Base-by-base conservation (phyloP, 2,113 vertebrate genomes). In the Pangasianodon hypophthalmus region DNA sequence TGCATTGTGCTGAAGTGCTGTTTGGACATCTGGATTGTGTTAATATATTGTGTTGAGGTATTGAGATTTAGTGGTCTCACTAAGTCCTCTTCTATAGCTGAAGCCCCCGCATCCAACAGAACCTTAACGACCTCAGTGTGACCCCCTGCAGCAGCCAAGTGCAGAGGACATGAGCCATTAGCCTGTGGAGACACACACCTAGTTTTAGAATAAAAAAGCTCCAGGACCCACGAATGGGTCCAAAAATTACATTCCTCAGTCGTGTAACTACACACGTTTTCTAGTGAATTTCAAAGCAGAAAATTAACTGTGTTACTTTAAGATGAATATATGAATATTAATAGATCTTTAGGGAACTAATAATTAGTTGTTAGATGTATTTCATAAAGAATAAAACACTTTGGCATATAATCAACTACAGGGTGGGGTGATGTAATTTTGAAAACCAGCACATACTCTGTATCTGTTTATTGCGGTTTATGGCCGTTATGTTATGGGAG, bases 121-220 rank as follows among this genome's bases (percentile, higher is more conserved):
- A 93, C 93, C 80, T 92, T 94, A 29, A 94, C 92, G 14, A 94
- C 93, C 80, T 94, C 94, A 0, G 91, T 46, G 44, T 95, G 94
- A 32, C 95, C 95, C 3, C 93, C 94, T 6, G 93, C 89, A 0
- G 94, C 94, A 18, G 93, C 94, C 79, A 94, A 88, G 77, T 95
- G 94, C 84, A 94, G 88, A 2, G 94, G 94, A 10, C 91, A 92
- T 52, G 93, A 94, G 54, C 93, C 91, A 46, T 92, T 93, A 8
- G 91, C 93, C 95, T 95, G 91, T 58, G 16, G 58, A 79, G 18
- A 87, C 4, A 87, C 2, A 90, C 19, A 64, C 11, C 52, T 24
- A 56, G 14, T 29, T 29, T 16, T 29, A 11, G 19, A 46, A 44
- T 8, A 44, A 1, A 69, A 9, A 50, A 50, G 6, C 10, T 8